phyloP scores from a whole-genome alignment of 2,113 vertebrate genomes.

The Etheostoma spectabile region DNA sequence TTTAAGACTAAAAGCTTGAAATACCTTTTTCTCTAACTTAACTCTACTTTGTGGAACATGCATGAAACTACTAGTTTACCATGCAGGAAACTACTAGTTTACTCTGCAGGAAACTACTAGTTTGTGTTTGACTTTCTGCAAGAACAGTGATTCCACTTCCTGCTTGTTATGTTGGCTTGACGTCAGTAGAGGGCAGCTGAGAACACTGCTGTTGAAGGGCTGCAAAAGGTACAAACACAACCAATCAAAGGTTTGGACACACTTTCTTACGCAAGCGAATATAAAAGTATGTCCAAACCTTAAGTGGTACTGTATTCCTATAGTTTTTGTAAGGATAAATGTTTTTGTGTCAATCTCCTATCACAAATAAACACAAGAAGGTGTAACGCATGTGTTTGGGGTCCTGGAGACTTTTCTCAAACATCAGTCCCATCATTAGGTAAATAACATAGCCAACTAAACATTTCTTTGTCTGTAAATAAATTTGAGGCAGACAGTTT shows the following conservation, averaged over 20 bases:
- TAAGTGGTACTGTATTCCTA: not conserved
- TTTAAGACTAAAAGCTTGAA: constrained; percentile 46
- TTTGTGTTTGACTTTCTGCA: not conserved
- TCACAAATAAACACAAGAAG: not conserved
- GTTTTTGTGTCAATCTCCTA: not conserved
- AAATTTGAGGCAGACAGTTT: not conserved
- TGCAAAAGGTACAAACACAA: not conserved
- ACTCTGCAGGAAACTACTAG: too few relatives aligned
- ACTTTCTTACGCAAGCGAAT: too few relatives aligned
- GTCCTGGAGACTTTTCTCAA: not conserved
- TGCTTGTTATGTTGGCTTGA: constrained; percentile 20
- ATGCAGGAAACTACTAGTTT: too few relatives aligned
- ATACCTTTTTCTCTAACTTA: constrained; percentile 29
- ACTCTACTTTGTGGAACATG: not conserved
- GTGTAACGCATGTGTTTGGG: not conserved
- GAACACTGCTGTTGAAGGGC: not conserved
- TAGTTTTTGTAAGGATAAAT: not conserved
- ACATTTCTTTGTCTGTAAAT: not conserved
- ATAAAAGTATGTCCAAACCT: too few relatives aligned
- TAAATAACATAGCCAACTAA: not conserved
- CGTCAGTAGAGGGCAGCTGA: constrained; percentile 59
- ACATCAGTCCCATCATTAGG: not conserved
- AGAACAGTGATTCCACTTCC: not conserved
- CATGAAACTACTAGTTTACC: not conserved
- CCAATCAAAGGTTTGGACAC: too few relatives aligned